phyloP scores from a whole-genome alignment of 2,113 vertebrate genomes.

The Pygoscelis adeliae region DNA sequence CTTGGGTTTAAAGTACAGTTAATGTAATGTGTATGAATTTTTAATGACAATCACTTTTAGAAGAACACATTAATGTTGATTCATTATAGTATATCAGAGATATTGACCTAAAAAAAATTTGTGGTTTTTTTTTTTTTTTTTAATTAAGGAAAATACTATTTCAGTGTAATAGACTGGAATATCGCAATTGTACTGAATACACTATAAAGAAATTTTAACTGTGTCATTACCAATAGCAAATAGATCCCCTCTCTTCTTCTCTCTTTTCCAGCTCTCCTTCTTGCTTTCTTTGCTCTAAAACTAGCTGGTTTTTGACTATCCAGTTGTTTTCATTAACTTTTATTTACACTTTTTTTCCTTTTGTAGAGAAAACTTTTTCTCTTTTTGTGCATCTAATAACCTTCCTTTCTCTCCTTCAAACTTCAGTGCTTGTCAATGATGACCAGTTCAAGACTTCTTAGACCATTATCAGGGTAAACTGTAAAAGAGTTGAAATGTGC shows the following conservation, averaged over 20 bases:
- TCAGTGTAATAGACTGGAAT: not conserved
- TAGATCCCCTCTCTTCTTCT: not conserved
- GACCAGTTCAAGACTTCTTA: not conserved
- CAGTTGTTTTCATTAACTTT: not conserved
- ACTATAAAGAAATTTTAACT: not conserved
- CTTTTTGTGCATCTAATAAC: not conserved
- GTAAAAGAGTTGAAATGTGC: not conserved
- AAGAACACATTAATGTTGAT: not conserved
- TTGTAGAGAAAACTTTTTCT: not conserved
- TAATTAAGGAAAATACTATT: not conserved
- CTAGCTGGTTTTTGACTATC: not conserved
- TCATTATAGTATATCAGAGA: not conserved
- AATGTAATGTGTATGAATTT: not conserved
- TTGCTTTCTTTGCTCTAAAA: not conserved
- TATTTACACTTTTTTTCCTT: not conserved
- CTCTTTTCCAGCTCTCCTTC: not conserved
- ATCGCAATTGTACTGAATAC: not conserved
- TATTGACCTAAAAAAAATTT: not conserved
- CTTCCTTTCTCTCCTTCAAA: not conserved
- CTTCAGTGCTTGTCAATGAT: not conserved
- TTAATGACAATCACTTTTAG: not conserved
- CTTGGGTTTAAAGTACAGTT: not conserved
- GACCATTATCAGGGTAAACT: not conserved
- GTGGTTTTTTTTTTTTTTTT: rapidly evolving
- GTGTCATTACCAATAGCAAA: not conserved